Evolutionary conservation across 2,888 invertebrate genomes (phyloP), one percentile per base, ranked within the genome.

Genomic region (Parelbella ahira): DNA sequence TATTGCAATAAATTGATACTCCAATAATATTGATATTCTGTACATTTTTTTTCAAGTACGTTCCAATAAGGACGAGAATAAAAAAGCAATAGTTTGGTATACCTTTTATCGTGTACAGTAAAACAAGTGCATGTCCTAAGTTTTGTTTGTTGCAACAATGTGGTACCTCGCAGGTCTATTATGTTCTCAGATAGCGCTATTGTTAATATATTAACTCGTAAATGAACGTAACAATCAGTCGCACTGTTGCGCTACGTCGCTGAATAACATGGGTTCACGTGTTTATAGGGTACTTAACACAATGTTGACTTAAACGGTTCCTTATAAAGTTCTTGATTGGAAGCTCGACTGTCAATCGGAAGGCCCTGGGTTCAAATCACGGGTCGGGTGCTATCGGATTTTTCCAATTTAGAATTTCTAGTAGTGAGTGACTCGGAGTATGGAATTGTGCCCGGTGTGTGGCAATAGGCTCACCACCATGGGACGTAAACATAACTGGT

Each of bases 181-280:
- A 53, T 48, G 45, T 54, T 57, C 56, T 50, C 61, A 64, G 60
- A 61, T 59, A 60, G 62, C 48, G 60, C 60, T 62, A 63, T 67
- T 65, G 63, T 66, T 63, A 60, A 62, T 63, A 58, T 63, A 67
- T 66, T 67, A 61, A 51, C 56, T 53, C 60, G 63, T 72, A 68
- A 68, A 74, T 65, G 63, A 57, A 63, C 58, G 53, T 47, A 46
- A 59, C 60, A 56, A 29, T 37, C 34, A 34, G 18, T 34, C 36
- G 23, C 30, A 36, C 23, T 25, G 36, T 25, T 11, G 12, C 10
- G 10, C n/a, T 18, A 13, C 18, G 9, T n/a, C 7, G 30, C 13
- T 12, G 8, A 7, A 24, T 24, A 24, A 24, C 10, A 2, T 32
- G 1, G 7, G 11, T 12, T 32, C 11, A 20, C 32, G 11, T 20